Conservation (phyloP, 1,140 invertebrate species). For the Ectropis grisescens region DNA sequence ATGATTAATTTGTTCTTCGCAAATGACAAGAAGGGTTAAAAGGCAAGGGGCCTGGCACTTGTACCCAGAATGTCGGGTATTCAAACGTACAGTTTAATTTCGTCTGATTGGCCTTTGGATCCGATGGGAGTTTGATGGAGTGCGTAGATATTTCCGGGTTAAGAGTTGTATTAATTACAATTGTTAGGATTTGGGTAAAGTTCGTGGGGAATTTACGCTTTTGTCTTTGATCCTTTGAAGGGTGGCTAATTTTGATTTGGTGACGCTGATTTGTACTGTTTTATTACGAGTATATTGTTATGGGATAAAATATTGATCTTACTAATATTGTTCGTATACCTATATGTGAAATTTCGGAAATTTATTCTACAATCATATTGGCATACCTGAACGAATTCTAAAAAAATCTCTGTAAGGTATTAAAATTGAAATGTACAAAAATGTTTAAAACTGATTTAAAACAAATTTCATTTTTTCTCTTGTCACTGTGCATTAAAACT, state of each 20-base stretch:
- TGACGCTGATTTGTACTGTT: too few relatives aligned
- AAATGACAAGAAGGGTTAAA: conserved; percentile 68
- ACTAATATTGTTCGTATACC: too few relatives aligned
- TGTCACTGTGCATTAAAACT: too few relatives aligned
- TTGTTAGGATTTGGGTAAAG: conserved; percentile 20
- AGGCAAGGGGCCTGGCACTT: conserved; percentile 48
- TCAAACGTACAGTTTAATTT: conserved; percentile 47
- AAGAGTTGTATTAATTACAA: conserved; percentile 55
- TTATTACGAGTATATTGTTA: too few relatives aligned
- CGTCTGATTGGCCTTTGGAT: conserved; percentile 56
- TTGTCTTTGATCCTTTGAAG: conserved; percentile 29
- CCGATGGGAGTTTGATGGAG: conserved; percentile 52
- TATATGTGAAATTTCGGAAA: too few relatives aligned
- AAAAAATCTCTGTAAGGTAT: too few relatives aligned
- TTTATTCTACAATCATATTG: too few relatives aligned
- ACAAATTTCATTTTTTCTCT: too few relatives aligned
- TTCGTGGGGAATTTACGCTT: conserved; percentile 12
- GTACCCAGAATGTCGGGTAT: conserved; percentile 42
- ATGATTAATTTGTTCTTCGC: conserved; percentile 67
- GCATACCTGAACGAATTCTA: too few relatives aligned
- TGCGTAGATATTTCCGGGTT: conserved; percentile 56
- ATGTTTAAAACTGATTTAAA: too few relatives aligned
- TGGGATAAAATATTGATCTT: too few relatives aligned
- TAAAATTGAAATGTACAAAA: too few relatives aligned
- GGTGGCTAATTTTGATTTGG: neutral